Evolutionary conservation across 2,888 invertebrate genomes (phyloP), one percentile per base, ranked within the genome.

Genomic region (Macroteleia sp.): DNA sequence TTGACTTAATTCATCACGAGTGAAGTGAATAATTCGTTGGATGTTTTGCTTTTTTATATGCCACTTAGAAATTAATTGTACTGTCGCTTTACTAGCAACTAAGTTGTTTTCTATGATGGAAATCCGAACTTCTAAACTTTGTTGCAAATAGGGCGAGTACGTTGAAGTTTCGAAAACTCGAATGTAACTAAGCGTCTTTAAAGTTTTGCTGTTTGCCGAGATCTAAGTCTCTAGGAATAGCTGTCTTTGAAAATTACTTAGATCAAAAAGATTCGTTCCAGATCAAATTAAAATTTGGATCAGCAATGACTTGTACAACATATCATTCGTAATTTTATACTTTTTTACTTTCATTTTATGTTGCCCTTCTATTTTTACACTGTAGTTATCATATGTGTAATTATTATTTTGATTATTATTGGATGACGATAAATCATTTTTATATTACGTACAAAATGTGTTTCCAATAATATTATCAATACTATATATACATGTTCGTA

Each of bases 101-200:
- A 62, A 71, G 56, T 62, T 62, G 62, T 64, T 73, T 57, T 57
- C 62, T 64, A 73, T 73, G 73, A 73, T 64, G 42, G 50, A 73
- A 73, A 73, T 73, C 17, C 64, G n/a, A n/a, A n/a, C n/a, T n/a
- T n/a, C n/a, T n/a, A 56, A 64, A 73, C 73, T 73, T 73, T 50
- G 48, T 64, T 57, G 73, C 48, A 73, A 73, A 73, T 73, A 62
- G 64, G 57, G 73, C 54, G 48, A 71, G 56, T 39, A 48, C 46
- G 54, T 61, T 39, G 52, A 62, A 71, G 62, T 62, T 71, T 71
- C 62, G 71, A 71, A 71, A 70, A 73, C 70, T 61, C 39, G 48
- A 71, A 62, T 71, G 61, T 71, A 71, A 71, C 71, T 71, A 62
- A 62, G 56, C 54, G 62, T 62, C 71, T 62, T 62, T 71, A 54